These are phyloP conservation scores for Borostomias antarcticus DNA, from an alignment of 2,797 vertebrate species.

Conservation along the genomic window DNA sequence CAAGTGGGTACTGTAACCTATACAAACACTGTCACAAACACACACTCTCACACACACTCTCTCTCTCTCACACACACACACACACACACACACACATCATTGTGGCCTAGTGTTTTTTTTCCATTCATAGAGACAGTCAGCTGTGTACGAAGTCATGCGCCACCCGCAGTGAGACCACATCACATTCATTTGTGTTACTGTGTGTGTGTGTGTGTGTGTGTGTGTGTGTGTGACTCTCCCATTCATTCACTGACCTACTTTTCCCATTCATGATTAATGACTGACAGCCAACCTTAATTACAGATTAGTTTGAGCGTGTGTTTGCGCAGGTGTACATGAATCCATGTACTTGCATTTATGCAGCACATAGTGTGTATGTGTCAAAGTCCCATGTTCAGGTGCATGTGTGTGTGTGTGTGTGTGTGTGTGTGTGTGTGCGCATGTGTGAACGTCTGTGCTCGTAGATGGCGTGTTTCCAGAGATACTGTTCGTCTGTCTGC, in stretches of 20 bases:
- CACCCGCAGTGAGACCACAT: constrained; percentile 9
- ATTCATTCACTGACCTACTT: too few species aligned
- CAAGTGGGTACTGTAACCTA: too few species aligned
- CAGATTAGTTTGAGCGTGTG: too few species aligned
- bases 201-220: too few species aligned
- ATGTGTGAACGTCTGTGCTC: constrained; percentile 21
- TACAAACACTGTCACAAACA: background rate
- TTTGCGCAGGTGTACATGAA: too few species aligned
- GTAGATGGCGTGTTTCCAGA: background rate
- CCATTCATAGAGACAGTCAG: constrained; percentile 24
- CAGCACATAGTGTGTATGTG: too few species aligned
- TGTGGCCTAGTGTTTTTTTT: constrained; percentile 18
- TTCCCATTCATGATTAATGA: constrained; percentile 46
- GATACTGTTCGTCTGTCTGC: too few species aligned
- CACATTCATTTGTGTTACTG: too few species aligned
- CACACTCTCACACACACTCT: background rate
- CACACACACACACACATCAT: constrained; percentile 3
- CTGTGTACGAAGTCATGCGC: constrained; percentile 23
- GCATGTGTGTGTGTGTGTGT: too few species aligned
- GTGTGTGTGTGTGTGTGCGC: constrained; percentile 15
- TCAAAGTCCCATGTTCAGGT: too few species aligned
- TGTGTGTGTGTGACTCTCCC: constrained; percentile 37
- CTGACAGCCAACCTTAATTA: constrained; percentile 41
- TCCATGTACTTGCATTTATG: too few species aligned
- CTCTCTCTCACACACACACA: constrained; percentile 18